These are phyloP conservation scores for Alloplasta piceator DNA, from an alignment of 2,888 invertebrate species.

Conservation along the genomic window DNA sequence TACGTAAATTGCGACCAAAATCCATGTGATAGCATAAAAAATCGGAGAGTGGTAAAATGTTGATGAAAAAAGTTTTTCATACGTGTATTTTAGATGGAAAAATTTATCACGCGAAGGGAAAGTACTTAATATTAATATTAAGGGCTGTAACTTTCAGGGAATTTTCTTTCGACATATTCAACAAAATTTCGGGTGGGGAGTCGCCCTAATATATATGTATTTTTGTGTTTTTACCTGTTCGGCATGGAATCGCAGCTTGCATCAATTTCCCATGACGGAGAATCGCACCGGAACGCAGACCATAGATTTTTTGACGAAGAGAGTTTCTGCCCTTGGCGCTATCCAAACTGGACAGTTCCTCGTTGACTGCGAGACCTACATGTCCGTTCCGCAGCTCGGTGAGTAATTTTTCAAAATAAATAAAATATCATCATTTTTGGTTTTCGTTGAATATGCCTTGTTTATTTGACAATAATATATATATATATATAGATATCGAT, in stretches of 20 bases:
- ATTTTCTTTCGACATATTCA: too few relatives aligned
- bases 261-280: constrained; percentile 94
- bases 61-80: too few relatives aligned
- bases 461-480: constrained; percentile 78
- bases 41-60: too few relatives aligned
- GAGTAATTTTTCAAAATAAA: constrained; percentile 62
- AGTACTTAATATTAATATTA: too few relatives aligned
- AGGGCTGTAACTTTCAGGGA: too few relatives aligned
- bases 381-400: constrained; percentile 90
- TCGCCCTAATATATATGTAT: too few relatives aligned
- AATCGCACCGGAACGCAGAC: constrained; percentile 96
- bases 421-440: constrained; percentile 2
- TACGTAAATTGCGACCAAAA: too few relatives aligned
- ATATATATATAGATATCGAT: constrained; percentile 73
- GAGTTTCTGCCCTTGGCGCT: constrained; percentile 94
- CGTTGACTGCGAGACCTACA: constrained; percentile 97
- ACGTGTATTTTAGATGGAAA: too few relatives aligned
- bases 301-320: constrained; percentile 93
- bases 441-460: constrained; percentile 69
- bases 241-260: constrained; percentile 85
- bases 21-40: too few relatives aligned
- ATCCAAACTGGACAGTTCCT: constrained; percentile 94
- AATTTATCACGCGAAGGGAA: too few relatives aligned
- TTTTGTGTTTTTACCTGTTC: constrained; percentile 7
- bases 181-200: too few relatives aligned